Evolutionary conservation across 2,888 invertebrate genomes (phyloP), one percentile per base, ranked within the genome.

Genomic region (Kuschelorhynchus macadamiae): DNA sequence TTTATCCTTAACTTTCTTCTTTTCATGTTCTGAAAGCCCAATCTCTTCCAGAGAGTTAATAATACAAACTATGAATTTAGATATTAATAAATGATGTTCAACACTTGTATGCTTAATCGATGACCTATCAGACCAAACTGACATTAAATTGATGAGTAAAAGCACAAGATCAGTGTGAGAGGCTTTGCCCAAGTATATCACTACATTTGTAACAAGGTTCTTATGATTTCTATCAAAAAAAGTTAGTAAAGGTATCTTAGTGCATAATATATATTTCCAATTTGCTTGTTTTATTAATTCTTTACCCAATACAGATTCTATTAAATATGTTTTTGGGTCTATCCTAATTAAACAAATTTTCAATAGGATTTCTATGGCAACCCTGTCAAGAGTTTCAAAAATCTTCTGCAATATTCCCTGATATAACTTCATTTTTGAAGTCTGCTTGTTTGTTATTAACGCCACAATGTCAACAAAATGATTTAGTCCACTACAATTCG

Each of bases 51-150:
- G 79, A 72, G 86, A 87, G 73, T 87, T 88, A 0, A 87, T 82
- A 0, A 87, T 83, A 12, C 89, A 75, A 11, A 93, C 81, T 0
- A 94, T 84, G 20, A 91, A 76, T 79, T 92, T 90, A 0, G 91
- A 89, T 1, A 93, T 84, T 71, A 89, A 91, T 71, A 91, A 83
- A 75, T 93, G 93, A 72, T 93, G 92, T 33, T 89, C 87, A 7
- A 89, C 81, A 62, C 90, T 88, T 0, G 89, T 86, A 12, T 90
- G 88, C 53, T 87, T 87, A 8, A 89, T 80, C 0, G 89, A 85
- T 53, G 87, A 87, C 17, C 89, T 88, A 74, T 91, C 90, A 0
- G 90, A 85, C 94, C 94, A 95, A 11, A 90, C 85, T 0, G 85
- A 85, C 1, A 90, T 76, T 30, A 93, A 76, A 71, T 89, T 87